Evolutionary conservation across 2,888 invertebrate species (phyloP).

Genomic region (Julus scanicus): DNA sequence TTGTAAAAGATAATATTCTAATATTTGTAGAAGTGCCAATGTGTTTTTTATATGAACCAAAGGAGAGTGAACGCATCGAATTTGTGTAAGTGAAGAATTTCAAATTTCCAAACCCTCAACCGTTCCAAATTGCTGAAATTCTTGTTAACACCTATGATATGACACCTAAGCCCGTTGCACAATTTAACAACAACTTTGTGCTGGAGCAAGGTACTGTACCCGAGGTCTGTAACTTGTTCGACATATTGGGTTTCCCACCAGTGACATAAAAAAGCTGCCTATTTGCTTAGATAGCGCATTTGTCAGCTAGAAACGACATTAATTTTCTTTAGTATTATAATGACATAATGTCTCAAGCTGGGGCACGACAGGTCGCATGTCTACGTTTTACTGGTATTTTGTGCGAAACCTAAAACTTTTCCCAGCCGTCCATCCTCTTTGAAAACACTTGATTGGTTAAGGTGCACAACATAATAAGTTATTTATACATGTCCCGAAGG

Average conservation of each 20-base stretch:
- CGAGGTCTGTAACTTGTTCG: constrained; percentile 2
- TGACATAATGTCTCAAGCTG: constrained; percentile 34
- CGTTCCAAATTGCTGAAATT: not conserved
- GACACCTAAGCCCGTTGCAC: not conserved
- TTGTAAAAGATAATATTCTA: not conserved
- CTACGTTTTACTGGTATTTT: not conserved
- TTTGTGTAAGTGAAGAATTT: no score
- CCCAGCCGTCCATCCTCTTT: not conserved
- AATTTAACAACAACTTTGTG: not conserved
- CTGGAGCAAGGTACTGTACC: not conserved
- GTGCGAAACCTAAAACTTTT: constrained; percentile 10
- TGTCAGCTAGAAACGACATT: constrained; percentile 25
- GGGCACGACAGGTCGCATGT: constrained; percentile 39
- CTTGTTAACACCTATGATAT: not conserved
- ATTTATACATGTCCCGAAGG: constrained; percentile 43
- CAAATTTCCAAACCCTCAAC: not conserved
- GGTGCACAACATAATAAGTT: constrained; percentile 21
- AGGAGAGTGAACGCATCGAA: not conserved
- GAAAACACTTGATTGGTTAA: constrained; percentile 30
- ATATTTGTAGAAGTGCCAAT: not conserved
- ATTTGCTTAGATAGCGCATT: not conserved
- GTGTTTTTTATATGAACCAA: not conserved
- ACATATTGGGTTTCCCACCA: not conserved
- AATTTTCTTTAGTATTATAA: constrained; percentile 41
- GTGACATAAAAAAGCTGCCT: not conserved